Evolutionary conservation across 1,140 invertebrate species (phyloP).

Genomic region (Tetramorium alpestre): DNA sequence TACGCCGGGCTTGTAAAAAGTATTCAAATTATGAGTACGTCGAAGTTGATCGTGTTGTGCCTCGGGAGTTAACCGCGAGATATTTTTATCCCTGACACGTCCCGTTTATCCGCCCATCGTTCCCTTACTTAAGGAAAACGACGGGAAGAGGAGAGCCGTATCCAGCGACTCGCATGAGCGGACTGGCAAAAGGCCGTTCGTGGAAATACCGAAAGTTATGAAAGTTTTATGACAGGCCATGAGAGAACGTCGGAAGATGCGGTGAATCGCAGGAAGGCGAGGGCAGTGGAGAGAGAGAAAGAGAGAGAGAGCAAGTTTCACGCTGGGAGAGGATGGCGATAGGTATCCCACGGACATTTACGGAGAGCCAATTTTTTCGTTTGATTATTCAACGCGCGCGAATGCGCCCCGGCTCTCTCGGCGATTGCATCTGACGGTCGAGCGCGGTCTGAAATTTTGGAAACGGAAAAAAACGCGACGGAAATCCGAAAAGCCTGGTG

Average conservation of each 20-base stretch:
- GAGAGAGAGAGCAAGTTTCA: neutral
- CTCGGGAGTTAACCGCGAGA: constrained; percentile 27
- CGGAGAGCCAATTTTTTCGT: constrained; percentile 49
- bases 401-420: constrained; percentile 14
- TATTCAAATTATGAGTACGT: constrained; percentile 62
- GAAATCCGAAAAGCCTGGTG: neutral
- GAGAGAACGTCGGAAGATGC: constrained; percentile 43
- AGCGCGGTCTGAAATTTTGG: constrained; percentile 29
- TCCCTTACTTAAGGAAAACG: constrained; percentile 34
- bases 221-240: constrained; percentile 68
- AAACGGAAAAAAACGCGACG: constrained; percentile 26
- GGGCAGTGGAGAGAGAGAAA: neutral
- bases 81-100: constrained; percentile 64
- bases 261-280: neutral
- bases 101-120: constrained; percentile 22
- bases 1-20: neutral
- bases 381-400: constrained; percentile 56
- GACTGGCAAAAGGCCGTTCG: constrained; percentile 58
- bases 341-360: constrained; percentile 21
- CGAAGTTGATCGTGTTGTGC: constrained; percentile 22
- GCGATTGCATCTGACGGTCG: constrained; percentile 47
- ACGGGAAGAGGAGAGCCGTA: constrained; percentile 33
- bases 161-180: constrained; percentile 50
- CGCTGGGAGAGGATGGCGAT: neutral
- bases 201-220: constrained; percentile 67